Evolutionary conservation across 2,888 invertebrate genomes (phyloP), one percentile per base, ranked within the genome.

Genomic region (Chelonus formosanus): DNA sequence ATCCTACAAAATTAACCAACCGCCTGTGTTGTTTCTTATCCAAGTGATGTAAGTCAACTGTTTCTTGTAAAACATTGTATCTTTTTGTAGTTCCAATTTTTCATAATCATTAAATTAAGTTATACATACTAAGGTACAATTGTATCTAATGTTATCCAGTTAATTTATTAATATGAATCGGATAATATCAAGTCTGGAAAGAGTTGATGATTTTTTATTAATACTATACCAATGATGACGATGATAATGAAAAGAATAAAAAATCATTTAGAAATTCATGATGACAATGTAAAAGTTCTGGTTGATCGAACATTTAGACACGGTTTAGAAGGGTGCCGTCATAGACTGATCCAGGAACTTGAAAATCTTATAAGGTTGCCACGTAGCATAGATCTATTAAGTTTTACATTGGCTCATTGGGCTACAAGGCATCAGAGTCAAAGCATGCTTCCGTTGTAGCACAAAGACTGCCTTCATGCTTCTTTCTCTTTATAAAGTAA

Each of bases 401-500:
- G 6, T 58, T 44, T 34, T 34, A 34, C 34, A n/a, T 58, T 48
- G 8, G 36, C 36, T 10, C 40, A 45, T 47, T 10, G 40, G 40
- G 50, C 48, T 48, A 62, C 65, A 71, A 74, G 67, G 73, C 71
- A 76, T 80, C 77, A 78, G 80, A 81, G 75, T 68, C 80, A 76
- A 78, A 75, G 73, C 80, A 81, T 79, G 76, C 80, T 81, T 81
- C 81, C 81, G 81, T 75, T 74, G 74, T 64, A 71, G 74, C 72
- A 81, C 81, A 81, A 81, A 81, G 81, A 68, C 77, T 65, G 75
- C 81, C 77, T 81, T 81, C 78, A 81, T 81, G 71, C 58, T 44
- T 34, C 58, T 44, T 58, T 44, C 40, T 40, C 40, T 40, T 6
- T 40, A 6, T 6, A 40, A 40, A 40, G 40, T 40, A 6, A 40